These are phyloP conservation scores for Lagenorhynchus albirostris DNA, from an alignment of 2,113 vertebrate genomes.

Conservation along the genomic window DNA sequence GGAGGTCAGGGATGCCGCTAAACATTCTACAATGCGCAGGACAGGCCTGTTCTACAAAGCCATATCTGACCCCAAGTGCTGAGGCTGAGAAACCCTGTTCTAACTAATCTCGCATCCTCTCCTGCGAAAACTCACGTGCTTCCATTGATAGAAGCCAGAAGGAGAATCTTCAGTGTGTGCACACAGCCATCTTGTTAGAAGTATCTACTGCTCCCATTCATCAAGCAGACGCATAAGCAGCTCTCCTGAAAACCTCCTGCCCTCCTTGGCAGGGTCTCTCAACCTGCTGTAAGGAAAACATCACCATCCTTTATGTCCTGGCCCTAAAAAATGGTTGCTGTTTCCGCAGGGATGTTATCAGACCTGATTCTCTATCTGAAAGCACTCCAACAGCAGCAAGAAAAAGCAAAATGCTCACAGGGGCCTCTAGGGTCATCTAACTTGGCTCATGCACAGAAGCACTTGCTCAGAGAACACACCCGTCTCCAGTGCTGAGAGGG, in stretches of 20 bases:
- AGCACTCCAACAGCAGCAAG: not conserved
- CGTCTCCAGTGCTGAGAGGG: accelerated
- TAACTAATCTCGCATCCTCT: not conserved
- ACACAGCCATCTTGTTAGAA: not conserved
- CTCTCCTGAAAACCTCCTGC: not conserved
- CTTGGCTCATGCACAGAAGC: accelerated
- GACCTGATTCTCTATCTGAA: not conserved
- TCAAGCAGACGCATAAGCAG: not conserved
- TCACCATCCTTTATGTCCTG: not conserved
- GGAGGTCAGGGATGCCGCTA: not conserved
- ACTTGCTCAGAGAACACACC: not conserved
- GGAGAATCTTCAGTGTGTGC: accelerated
- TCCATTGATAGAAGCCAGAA: not conserved
- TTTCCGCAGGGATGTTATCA: accelerated
- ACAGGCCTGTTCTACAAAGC: not conserved
- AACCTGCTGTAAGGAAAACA: not conserved
- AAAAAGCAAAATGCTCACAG: not conserved
- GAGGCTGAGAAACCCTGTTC: not conserved
- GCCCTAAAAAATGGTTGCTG: not conserved
- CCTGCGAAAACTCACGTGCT: accelerated
- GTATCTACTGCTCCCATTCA: not conserved
- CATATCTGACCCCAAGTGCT: accelerated
- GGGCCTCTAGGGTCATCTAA: accelerated
- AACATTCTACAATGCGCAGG: not conserved
- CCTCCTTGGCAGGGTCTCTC: not conserved